Percentiles rank a stretch among this genome's conserved stretches.
Conservation (phyloP, 2,113 vertebrate species). For the Todiramphus saurophagus region DNA sequence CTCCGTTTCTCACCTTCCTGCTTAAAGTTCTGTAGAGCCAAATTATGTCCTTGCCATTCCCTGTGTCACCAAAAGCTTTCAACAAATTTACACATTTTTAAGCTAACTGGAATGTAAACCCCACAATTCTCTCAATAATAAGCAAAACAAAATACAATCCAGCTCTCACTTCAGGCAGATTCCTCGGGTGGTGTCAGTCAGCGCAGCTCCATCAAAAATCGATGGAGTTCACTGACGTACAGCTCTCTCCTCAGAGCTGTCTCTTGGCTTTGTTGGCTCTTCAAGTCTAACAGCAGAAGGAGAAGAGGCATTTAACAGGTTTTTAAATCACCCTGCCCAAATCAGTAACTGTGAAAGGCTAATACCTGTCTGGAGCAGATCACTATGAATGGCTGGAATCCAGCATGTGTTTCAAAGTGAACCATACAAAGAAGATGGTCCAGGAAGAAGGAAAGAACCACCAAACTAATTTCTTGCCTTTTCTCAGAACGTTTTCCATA, state of each 20-base stretch:
- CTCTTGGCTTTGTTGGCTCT: background rate
- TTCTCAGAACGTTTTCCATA: background rate
- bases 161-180: background rate
- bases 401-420: background rate
- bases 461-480: background rate
- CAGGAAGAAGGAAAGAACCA: background rate
- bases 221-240: background rate
- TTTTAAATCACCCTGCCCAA: background rate
- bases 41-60: background rate
- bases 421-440: background rate
- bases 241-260: background rate
- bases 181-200: background rate
- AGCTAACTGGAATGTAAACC: background rate
- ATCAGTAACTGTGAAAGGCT: background rate
- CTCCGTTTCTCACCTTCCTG: background rate
- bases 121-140: background rate
- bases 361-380: background rate
- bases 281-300: background rate
- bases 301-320: background rate
- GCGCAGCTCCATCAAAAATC: background rate
- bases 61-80: slow-evolving; percentile 14
- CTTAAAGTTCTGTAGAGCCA: background rate
- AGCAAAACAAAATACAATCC: background rate
- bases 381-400: background rate
- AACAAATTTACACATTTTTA: background rate